These are phyloP conservation scores for Callaeas wilsoni DNA, from an alignment of 2,113 vertebrate species.

Conservation along the genomic window DNA sequence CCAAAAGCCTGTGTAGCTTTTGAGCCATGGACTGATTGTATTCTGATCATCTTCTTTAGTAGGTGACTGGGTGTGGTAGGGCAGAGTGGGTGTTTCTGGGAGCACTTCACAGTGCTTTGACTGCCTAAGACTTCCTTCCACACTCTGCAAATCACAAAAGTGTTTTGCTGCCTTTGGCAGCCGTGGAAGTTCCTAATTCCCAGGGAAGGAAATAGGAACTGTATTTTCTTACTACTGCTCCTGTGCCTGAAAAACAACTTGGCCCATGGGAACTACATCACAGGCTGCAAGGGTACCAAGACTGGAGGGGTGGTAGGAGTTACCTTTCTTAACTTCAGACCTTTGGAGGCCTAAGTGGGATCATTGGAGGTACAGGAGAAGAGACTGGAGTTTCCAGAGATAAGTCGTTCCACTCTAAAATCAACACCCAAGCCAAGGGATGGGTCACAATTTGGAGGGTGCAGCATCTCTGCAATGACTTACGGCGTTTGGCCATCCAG, in stretches of 20 bases:
- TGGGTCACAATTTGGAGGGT: background rate
- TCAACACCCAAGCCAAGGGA: background rate
- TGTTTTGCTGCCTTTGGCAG: background rate
- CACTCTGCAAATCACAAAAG: background rate
- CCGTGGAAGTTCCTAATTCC: background rate
- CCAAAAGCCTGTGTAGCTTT: background rate
- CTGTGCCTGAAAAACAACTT: background rate
- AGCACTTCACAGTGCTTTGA: background rate
- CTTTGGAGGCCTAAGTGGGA: background rate
- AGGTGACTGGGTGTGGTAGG: background rate
- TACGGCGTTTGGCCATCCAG: background rate
- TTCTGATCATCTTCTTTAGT: background rate
- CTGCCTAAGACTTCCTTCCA: background rate
- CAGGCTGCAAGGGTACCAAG: background rate
- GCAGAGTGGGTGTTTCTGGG: background rate
- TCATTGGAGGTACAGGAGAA: background rate
- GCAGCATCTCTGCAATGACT: background rate
- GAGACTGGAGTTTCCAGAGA: background rate
- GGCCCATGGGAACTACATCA: background rate
- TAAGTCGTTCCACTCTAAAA: background rate
- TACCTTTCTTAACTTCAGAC: background rate
- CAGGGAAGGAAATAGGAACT: background rate
- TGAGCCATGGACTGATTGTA: background rate
- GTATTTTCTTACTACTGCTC: background rate
- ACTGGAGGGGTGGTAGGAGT: background rate